A percentile compares a stretch with the other conserved stretches of the same genome.
These are phyloP conservation scores for Cercopithecus mitis DNA, from an alignment of 2,797 vertebrate species.

Conservation along the genomic window DNA sequence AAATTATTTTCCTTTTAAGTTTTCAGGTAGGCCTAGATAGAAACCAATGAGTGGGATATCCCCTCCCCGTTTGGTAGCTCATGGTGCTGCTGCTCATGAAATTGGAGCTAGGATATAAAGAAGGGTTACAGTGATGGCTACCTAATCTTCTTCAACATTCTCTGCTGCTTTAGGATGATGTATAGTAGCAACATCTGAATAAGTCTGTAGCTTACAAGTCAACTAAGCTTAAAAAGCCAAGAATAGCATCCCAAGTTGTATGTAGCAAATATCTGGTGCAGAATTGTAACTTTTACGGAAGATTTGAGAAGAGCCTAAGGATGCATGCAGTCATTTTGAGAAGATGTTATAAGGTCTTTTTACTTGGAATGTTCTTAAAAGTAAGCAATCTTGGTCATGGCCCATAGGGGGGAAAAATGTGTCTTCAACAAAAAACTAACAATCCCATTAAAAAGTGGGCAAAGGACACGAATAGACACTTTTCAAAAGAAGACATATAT, in stretches of 20 bases:
- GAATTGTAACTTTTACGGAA: not conserved
- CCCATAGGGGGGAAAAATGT: not conserved
- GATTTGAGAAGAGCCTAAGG: not conserved
- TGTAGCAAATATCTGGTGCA: not conserved
- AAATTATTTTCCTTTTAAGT: not conserved
- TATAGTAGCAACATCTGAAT: not conserved
- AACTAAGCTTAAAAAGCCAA: not conserved
- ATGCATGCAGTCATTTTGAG: not conserved
- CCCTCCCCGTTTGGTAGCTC: not conserved
- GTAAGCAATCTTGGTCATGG: not conserved
- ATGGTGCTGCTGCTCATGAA: accelerated
- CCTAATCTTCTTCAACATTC: not conserved
- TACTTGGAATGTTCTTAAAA: not conserved
- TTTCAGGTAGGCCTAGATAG: not conserved
- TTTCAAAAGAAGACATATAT: not conserved
- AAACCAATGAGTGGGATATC: not conserved
- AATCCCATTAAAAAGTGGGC: too few species aligned
- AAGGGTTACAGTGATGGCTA: not conserved
- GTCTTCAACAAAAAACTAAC: not conserved
- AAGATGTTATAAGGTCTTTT: not conserved
- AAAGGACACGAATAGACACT: too few species aligned
- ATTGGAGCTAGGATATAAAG: not conserved
- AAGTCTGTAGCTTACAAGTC: not conserved
- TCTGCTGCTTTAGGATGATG: not conserved
- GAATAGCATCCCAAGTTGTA: not conserved